phyloP scores from a whole-genome alignment of 1,140 invertebrate species.

The Listronotus bonariensis region DNA sequence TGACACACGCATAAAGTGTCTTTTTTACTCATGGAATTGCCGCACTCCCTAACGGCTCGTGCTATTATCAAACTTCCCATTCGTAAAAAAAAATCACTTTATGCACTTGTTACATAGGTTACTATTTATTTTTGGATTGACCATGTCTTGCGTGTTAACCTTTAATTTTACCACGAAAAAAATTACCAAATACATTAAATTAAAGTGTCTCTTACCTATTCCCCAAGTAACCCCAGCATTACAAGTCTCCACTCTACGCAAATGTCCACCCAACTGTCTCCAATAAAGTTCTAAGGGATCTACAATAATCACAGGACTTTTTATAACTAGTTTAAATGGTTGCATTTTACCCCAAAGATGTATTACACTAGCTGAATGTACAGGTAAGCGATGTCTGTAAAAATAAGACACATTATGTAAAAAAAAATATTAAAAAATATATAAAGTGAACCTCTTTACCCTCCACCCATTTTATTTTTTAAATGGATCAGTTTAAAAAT shows the following conservation, averaged over 20 bases:
- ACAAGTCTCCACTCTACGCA: slow-evolving; percentile 77
- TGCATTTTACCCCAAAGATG: slow-evolving; percentile 72
- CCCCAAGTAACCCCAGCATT: slow-evolving; percentile 83
- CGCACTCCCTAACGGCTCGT: too few species aligned
- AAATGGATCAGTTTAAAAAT: too few species aligned
- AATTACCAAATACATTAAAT: too few species aligned
- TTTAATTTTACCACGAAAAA: too few species aligned
- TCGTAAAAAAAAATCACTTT: too few species aligned
- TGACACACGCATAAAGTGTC: too few species aligned
- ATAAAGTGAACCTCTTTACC: too few species aligned
- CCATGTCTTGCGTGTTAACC: too few species aligned
- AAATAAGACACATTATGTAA: slow-evolving; percentile 48
- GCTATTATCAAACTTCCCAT: too few species aligned
- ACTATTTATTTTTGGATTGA: too few species aligned
- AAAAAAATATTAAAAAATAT: background rate
- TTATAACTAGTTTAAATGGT: slow-evolving; percentile 70
- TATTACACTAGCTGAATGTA: slow-evolving; percentile 71
- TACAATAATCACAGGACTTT: slow-evolving; percentile 64
- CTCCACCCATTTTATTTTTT: background rate
- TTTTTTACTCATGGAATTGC: too few species aligned
- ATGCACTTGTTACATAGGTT: too few species aligned
- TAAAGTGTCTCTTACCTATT: slow-evolving; percentile 62
- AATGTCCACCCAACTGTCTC: slow-evolving; percentile 81
- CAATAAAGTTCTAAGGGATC: slow-evolving; percentile 77
- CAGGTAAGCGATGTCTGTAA: slow-evolving; percentile 72